A percentile compares a stretch with the other conserved stretches of the same genome.
Conservation (phyloP, 2,113 vertebrate species). For the Alces alces region DNA sequence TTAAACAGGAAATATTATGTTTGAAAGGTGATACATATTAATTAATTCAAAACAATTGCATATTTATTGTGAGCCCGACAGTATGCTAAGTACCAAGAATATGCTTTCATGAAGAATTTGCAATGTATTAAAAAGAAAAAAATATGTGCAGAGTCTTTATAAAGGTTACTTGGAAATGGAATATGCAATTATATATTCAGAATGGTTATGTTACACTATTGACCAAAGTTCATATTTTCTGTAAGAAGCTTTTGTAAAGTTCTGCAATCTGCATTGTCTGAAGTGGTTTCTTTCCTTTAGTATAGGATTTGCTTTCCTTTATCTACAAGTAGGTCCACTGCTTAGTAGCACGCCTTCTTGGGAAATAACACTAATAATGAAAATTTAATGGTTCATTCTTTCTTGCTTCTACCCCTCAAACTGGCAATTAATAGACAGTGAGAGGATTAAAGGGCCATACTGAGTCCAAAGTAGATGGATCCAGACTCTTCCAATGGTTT, state of each 20-base stretch:
- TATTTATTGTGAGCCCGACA: not conserved
- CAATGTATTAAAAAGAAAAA: not conserved
- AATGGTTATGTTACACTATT: not conserved
- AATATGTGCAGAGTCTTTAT: not conserved
- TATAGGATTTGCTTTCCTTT: not conserved
- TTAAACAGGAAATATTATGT: not conserved
- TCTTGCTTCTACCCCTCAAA: not conserved
- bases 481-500: slow-evolving; percentile 1
- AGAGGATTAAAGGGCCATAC: not conserved
- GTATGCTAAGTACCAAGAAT: not conserved
- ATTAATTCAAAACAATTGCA: not conserved
- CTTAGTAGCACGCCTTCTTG: not conserved
- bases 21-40: not conserved
- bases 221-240: not conserved
- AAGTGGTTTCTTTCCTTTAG: not conserved
- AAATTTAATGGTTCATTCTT: not conserved
- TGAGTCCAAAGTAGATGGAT: not conserved
- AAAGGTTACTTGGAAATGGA: not conserved
- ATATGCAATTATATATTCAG: not conserved
- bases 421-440: not conserved
- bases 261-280: not conserved
- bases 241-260: not conserved
- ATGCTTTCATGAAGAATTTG: not conserved
- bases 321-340: not conserved
- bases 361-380: not conserved